A percentile compares a stretch with the other conserved stretches of the same genome.
These are phyloP conservation scores for Pitta sordida DNA, from an alignment of 2,113 vertebrate genomes.

Conservation along the genomic window DNA sequence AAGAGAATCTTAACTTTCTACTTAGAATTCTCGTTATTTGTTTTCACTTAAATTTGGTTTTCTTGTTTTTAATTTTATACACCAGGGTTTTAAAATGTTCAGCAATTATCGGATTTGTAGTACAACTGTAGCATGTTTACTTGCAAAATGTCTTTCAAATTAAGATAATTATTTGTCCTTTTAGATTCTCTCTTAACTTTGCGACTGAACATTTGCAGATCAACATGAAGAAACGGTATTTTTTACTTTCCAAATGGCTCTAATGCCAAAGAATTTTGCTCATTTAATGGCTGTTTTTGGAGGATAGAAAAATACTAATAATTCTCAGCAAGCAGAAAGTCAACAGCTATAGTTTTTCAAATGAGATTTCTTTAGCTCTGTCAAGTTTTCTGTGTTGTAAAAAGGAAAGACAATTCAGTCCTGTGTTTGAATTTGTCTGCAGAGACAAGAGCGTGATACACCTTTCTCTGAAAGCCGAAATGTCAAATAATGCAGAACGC, in stretches of 20 bases:
- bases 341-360: conserved; percentile 39
- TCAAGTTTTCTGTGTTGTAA: background rate
- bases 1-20: background rate
- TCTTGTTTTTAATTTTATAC: conserved; percentile 41
- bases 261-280: conserved; percentile 17
- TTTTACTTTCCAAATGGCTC: conserved; percentile 26
- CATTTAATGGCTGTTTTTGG: conserved; percentile 46
- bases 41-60: conserved; percentile 20
- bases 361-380: conserved; percentile 39
- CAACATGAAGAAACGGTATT: background rate
- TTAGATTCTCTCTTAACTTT: conserved; percentile 34
- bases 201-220: background rate
- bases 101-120: conserved; percentile 54
- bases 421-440: background rate
- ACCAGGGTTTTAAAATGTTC: conserved; percentile 9
- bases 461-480: background rate
- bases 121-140: conserved; percentile 15
- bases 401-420: conserved; percentile 5
- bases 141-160: conserved; percentile 40
- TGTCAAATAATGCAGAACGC: background rate
- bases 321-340: conserved; percentile 60
- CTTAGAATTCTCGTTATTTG: background rate
- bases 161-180: conserved; percentile 11
- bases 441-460: background rate
- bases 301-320: conserved; percentile 52